These are phyloP conservation scores for Meta bourneti DNA, from an alignment of 2,888 invertebrate species.

Conservation along the genomic window DNA sequence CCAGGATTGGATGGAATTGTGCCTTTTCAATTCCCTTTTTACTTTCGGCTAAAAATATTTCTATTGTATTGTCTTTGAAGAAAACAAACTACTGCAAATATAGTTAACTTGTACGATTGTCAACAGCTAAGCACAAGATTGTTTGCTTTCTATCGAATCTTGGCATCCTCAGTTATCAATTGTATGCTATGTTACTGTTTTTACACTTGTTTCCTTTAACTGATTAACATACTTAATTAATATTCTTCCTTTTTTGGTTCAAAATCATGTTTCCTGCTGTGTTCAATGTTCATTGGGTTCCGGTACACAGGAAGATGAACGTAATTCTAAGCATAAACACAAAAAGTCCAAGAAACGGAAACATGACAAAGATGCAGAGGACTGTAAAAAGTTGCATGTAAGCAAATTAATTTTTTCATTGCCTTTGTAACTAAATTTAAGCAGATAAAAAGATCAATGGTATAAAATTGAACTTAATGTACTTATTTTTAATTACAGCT, in stretches of 20 bases:
- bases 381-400: conserved; percentile 36
- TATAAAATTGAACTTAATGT: too few species aligned
- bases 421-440: too few species aligned
- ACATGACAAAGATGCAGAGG: conserved; percentile 5
- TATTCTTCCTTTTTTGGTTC: conserved; percentile 25
- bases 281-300: conserved; percentile 1
- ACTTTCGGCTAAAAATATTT: not conserved
- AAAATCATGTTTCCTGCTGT: not conserved
- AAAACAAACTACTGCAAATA: not conserved
- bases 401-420: not conserved
- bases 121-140: too few species aligned
- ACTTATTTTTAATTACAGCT: too few species aligned
- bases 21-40: too few species aligned
- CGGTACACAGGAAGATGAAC: conserved; percentile 39
- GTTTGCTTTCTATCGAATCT: too few species aligned
- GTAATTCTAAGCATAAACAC: conserved; percentile 48
- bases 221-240: not conserved
- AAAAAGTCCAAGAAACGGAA: conserved; percentile 68
- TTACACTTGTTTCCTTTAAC: not conserved
- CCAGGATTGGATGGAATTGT: too few species aligned
- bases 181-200: not conserved
- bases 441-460: too few species aligned
- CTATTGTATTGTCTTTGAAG: not conserved
- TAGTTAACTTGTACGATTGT: not conserved
- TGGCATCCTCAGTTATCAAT: too few species aligned